Evolutionary conservation across 2,797 vertebrate species (phyloP), one percentile per base, ranked within the genome.

Genomic region (Oryzias sinensis): DNA sequence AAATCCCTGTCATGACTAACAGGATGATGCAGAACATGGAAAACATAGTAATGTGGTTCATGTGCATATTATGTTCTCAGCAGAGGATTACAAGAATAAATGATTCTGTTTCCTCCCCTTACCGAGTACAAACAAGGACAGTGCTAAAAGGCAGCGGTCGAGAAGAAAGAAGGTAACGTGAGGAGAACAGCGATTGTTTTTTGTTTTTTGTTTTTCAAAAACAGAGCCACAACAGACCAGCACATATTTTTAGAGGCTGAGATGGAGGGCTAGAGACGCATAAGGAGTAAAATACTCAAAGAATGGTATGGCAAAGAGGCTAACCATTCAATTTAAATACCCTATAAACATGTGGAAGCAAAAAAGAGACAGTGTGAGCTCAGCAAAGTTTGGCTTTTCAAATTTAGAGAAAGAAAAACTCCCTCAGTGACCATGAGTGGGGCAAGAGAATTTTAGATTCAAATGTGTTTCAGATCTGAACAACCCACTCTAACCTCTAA

Each of bases 391-490:
- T 37, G 33, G 33, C 33, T 11, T 33, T 9, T 11, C 33, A 22
- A 22, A 22, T 22, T 22, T 22, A 1, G 20, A 22, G 20, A 22
- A 22, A 22, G 20, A 22, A 22, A 22, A 22, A 22, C 20, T 22
- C 20, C 2, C 20, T 22, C 20, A 5, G 18, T 0, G 50, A 17
- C 25, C 4, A 33, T 50, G 29, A 27, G 9, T 22, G 59, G 8
- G 43, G 40, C 25, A 2, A n/a, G 18, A 9, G 6, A 6, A 2
- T 13, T 22, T 22, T 43, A 43, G 43, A 14, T 48, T 33, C 60
- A 59, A 68, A 75, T 74, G 70, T 70, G 53, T 59, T 29, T 0
- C 6, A 49, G 50, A 66, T 68, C 58, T 75, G 75, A 82, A 63
- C 73, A 63, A 66, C 66, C 49, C 0, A 17, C 59, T 70, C n/a